A percentile compares a stretch with the other conserved stretches of the same genome.
These are phyloP conservation scores for Ptychadena robeensis DNA, from an alignment of 2,797 vertebrate genomes.

Conservation along the genomic window DNA sequence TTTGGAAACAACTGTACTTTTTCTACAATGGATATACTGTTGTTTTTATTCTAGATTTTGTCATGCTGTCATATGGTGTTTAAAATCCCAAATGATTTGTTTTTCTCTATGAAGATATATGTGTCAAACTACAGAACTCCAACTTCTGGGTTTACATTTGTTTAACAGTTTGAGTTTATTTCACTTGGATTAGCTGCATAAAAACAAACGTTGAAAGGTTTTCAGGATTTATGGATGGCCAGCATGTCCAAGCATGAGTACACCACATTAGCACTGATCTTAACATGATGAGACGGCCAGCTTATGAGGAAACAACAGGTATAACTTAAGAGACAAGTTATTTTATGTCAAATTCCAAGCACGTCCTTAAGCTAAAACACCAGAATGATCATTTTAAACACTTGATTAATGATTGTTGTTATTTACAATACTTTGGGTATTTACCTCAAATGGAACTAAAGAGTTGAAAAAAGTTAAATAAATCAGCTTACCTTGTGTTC, in stretches of 20 bases:
- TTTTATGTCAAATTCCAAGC: background rate
- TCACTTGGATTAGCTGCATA: constrained; percentile 38
- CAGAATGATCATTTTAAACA: constrained; percentile 13
- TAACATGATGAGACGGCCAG: constrained; percentile 45
- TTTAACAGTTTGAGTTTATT: constrained; percentile 37
- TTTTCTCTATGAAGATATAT: background rate
- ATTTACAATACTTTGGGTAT: constrained; percentile 16
- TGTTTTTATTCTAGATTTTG: too few species aligned
- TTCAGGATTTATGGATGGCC: constrained; percentile 19
- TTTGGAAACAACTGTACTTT: too few species aligned
- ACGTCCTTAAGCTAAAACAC: constrained; percentile 11
- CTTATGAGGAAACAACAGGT: constrained; percentile 18
- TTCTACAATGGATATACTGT: background rate
- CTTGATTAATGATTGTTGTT: constrained; percentile 38
- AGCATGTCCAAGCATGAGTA: background rate
- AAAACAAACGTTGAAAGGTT: constrained; percentile 39
- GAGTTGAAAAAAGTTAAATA: constrained; percentile 44
- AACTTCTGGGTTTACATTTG: constrained; percentile 62
- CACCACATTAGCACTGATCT: constrained; percentile 38
- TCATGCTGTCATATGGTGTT: background rate
- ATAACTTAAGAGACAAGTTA: constrained; percentile 20
- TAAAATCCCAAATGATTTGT: background rate
- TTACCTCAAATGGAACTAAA: constrained; percentile 50
- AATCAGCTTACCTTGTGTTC: constrained; percentile 50
- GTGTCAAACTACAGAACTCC: constrained; percentile 31